Percentiles rank a stretch among this genome's conserved stretches.
Evolutionary conservation across 2,888 invertebrate species (phyloP).

Genomic region (Sarcophaga subvicina): DNA sequence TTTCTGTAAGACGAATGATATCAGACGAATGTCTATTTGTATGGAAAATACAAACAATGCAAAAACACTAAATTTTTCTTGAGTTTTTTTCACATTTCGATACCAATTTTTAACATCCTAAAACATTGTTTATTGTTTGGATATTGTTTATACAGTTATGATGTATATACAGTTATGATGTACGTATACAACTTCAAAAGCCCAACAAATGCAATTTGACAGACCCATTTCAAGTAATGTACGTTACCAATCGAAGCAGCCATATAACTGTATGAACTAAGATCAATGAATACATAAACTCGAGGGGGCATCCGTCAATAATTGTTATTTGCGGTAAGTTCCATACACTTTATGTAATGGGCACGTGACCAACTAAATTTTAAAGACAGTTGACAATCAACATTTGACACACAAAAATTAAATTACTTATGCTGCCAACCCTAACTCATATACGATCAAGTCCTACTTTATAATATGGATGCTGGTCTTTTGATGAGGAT

Average conservation of each 20-base stretch:
- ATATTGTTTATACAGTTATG: not conserved
- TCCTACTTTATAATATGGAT: no score
- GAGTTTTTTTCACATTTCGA: not conserved
- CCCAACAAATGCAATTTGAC: conserved; percentile 19
- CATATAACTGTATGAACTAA: not conserved
- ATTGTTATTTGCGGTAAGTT: conserved; percentile 44
- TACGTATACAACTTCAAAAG: conserved; percentile 49
- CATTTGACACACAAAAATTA: no score
- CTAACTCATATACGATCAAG: no score
- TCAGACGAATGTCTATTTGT: no score
- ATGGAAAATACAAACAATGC: not conserved
- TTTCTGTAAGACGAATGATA: no score
- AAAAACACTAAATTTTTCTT: not conserved
- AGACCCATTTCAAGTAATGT: conserved; percentile 1
- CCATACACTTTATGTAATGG: not conserved
- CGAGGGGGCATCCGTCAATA: conserved; percentile 40
- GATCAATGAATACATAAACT: conserved; percentile 25
- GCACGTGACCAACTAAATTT: conserved; percentile 8
- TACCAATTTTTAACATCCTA: not conserved
- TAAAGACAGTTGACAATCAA: no score
- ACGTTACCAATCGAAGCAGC: not conserved
- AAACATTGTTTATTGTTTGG: not conserved
- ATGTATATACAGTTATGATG: conserved; percentile 26
- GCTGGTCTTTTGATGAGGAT: no score
- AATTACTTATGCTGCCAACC: no score